Evolutionary conservation across 2,797 vertebrate species (phyloP), one percentile per base, ranked within the genome.

Genomic region (Helicolenus hilgendorfi): DNA sequence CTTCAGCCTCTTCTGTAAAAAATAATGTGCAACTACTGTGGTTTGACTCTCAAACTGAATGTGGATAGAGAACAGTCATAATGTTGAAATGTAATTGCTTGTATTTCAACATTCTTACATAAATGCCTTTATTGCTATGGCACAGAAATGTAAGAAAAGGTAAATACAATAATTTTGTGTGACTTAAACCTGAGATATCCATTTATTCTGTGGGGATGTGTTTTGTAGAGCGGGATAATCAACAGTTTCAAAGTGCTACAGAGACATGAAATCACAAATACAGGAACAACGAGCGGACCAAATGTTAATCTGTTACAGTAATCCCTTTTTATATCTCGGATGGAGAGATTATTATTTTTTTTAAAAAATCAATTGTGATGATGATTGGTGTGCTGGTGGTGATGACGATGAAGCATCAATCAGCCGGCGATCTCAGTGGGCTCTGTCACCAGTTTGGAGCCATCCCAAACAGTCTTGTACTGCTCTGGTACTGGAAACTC

Each of bases 401-500:
- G 73, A 41, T 27, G 79, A 64, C 0, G 41, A 76, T 1, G 35
- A 81, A 7, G 27, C 14, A 69, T 86, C 89, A 68, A 86, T 98
- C 96, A 99, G 79, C 97, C 99, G 92, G 99, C 97, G 5, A 99
- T 99, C 96, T 99, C 98, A 63, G 98, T 98, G 80, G 99, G 98
- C 91, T 99, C 99, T 75, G 99, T 99, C 96, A 99, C 96, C 96
- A 99, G 94, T 94, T 98, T 99, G 91, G 98, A 98, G 77, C 99
- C 98, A 70, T 99, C 97, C 99, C 99, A 99, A 20, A 98, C 90
- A 0, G 99, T 99, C 97, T 99, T 99, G 97, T 98, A 99, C 97
- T 99, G 99, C 94, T 99, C 99, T 7, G 99, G 99, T 89, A 99
- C 97, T 1, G 99, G 99, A 93, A 99, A 99, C 97, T 99, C 99